Evolutionary conservation across 1,140 invertebrate species (phyloP).

Genomic region (Heliconius nattereri): DNA sequence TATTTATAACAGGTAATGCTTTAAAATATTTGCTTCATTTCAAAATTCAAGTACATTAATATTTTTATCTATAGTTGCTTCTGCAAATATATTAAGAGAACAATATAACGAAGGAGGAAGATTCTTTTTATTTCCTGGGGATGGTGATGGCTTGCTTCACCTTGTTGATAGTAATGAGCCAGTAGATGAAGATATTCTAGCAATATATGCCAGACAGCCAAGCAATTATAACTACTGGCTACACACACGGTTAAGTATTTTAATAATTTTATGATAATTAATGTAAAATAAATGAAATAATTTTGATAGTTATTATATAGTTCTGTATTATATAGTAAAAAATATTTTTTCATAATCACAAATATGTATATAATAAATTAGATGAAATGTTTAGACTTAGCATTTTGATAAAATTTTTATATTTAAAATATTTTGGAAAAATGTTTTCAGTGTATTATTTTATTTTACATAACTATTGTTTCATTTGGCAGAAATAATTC

Average conservation of each 20-base stretch:
- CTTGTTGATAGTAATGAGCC: constrained; percentile 49
- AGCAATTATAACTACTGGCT: neutral
- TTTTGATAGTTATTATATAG: too few species aligned
- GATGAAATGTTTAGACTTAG: too few species aligned
- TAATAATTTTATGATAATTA: neutral
- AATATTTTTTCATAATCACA: neutral
- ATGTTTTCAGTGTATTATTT: neutral
- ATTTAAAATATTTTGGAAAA: neutral
- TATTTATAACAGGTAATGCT: neutral
- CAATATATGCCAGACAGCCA: constrained; percentile 16
- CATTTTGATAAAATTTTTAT: too few species aligned
- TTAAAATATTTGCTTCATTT: neutral
- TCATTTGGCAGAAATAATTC: neutral
- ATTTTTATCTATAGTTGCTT: neutral
- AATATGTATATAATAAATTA: neutral
- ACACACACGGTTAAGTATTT: constrained; percentile 11
- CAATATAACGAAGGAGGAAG: constrained; percentile 41
- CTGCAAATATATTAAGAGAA: neutral
- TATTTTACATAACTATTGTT: neutral
- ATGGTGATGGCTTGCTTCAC: constrained; percentile 48
- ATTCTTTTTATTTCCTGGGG: constrained; percentile 56
- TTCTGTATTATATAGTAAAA: too few species aligned
- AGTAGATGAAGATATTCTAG: constrained; percentile 44
- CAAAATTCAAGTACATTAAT: neutral
- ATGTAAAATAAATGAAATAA: too few species aligned